Percentiles rank a stretch among this genome's conserved stretches.
Evolutionary conservation across 2,113 vertebrate species (phyloP).

Genomic region (Microtus pennsylvanicus): DNA sequence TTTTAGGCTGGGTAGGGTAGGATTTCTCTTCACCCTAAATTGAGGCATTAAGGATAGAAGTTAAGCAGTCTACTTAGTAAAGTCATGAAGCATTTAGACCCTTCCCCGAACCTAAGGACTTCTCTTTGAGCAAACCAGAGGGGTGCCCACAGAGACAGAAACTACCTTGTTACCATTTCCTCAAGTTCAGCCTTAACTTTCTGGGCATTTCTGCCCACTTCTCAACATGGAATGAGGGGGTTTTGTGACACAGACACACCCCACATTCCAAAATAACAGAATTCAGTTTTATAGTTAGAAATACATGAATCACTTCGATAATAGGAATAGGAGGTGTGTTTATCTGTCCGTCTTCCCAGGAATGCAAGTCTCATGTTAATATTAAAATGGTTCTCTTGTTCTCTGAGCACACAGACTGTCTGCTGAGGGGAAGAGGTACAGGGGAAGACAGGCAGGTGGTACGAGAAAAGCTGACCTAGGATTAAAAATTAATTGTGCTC

Average conservation of each 20-base stretch:
- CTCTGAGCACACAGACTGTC: constrained; percentile 19
- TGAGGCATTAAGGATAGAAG: neutral
- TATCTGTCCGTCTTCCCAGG: constrained; percentile 29
- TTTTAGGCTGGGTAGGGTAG: neutral
- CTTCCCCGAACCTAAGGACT: neutral
- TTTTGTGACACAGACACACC: constrained; percentile 52
- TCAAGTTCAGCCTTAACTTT: neutral
- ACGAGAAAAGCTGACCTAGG: constrained; percentile 46
- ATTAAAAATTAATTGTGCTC: constrained; percentile 70
- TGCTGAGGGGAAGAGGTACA: neutral
- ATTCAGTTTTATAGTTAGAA: constrained; percentile 70
- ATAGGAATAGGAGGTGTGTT: neutral
- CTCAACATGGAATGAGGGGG: constrained; percentile 22
- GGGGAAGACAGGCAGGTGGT: constrained; percentile 38
- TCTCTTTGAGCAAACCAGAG: neutral
- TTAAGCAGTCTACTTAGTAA: neutral
- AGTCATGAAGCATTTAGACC: neutral
- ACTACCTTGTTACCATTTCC: neutral
- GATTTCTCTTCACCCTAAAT: constrained; percentile 13
- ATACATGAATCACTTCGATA: neutral
- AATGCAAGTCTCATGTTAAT: constrained; percentile 49
- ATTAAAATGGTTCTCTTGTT: constrained; percentile 63
- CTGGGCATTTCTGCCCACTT: constrained; percentile 10
- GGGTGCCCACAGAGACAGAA: neutral
- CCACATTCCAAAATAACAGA: constrained; percentile 57